These are phyloP conservation scores for Ictalurus punctatus DNA, from an alignment of 2,113 vertebrate species.

Conservation along the genomic window DNA sequence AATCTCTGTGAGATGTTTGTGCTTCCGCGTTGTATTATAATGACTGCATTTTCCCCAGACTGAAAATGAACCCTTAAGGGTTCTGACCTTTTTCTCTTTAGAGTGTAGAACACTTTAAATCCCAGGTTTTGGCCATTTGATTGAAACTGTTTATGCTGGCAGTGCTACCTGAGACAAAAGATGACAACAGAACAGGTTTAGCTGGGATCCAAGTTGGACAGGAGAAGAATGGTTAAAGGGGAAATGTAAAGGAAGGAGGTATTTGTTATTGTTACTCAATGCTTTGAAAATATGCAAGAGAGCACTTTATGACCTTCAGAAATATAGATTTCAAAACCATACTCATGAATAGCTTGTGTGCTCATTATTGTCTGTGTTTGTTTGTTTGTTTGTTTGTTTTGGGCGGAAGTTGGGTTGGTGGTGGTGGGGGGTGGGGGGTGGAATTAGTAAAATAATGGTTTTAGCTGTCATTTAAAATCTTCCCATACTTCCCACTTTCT, in stretches of 20 bases:
- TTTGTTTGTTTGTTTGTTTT: background rate
- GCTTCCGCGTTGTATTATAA: background rate
- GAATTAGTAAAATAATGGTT: background rate
- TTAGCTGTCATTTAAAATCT: background rate
- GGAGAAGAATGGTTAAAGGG: constrained; percentile 23
- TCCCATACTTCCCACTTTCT: background rate
- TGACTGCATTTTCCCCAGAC: background rate
- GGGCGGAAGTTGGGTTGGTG: too few species aligned
- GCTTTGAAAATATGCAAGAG: background rate
- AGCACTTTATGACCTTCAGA: background rate
- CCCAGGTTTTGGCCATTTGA: background rate
- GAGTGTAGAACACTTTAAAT: too few species aligned
- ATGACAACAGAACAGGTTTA: constrained; percentile 17
- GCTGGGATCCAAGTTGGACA: background rate
- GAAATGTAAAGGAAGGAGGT: background rate
- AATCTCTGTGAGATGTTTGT: background rate
- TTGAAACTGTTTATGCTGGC: background rate
- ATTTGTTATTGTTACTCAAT: background rate
- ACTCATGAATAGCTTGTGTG: background rate
- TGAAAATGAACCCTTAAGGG: background rate
- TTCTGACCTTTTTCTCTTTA: background rate
- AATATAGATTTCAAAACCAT: background rate
- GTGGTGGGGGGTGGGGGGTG: background rate
- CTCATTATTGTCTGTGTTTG: background rate
- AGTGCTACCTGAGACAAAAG: background rate